phyloP scores from a whole-genome alignment of 2,113 vertebrate species.

The Phaethon lepturus region DNA sequence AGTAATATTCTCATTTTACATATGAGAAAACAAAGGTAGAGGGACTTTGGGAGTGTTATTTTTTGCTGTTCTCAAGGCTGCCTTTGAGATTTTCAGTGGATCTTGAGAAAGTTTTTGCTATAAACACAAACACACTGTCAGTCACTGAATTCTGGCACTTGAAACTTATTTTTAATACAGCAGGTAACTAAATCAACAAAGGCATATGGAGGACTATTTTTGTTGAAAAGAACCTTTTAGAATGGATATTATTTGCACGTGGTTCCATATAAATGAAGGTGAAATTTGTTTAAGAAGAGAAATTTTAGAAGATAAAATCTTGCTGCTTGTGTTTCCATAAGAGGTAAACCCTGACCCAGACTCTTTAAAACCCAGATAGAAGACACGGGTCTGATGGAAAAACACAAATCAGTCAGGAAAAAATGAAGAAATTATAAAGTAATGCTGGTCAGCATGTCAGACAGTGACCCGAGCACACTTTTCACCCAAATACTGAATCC shows the following conservation, averaged over 20 bases:
- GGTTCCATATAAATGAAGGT: neutral
- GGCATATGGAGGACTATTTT: neutral
- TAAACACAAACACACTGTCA: neutral
- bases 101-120: neutral
- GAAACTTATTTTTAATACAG: neutral
- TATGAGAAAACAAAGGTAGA: neutral
- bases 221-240: neutral
- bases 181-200: neutral
- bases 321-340: neutral
- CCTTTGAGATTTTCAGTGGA: neutral
- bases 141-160: neutral
- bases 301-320: conserved; percentile 3
- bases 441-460: neutral
- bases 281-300: neutral
- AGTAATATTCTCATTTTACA: neutral
- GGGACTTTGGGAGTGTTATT: neutral
- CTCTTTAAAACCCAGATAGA: neutral
- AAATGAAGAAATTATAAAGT: neutral
- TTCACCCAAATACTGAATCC: neutral
- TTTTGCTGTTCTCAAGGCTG: neutral
- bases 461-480: neutral
- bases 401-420: accelerated
- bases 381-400: neutral
- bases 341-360: neutral
- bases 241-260: neutral